These are phyloP conservation scores for Pyrocoelia pectoralis DNA, from an alignment of 2,888 invertebrate species.

Conservation along the genomic window DNA sequence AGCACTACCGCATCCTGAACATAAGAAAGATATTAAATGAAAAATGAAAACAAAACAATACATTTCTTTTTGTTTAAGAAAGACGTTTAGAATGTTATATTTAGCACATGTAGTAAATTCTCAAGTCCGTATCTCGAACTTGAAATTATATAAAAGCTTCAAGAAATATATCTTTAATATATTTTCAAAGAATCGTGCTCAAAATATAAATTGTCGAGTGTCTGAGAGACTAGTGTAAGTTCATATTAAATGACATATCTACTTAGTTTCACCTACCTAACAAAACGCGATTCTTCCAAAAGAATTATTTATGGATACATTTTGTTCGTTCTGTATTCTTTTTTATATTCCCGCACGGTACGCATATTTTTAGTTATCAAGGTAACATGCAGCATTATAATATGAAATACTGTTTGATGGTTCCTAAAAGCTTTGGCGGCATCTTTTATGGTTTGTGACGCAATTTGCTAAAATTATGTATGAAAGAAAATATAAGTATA, in stretches of 20 bases:
- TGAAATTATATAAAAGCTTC: neutral
- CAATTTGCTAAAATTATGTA: neutral
- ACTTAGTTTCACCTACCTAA: neutral
- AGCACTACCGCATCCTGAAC: too few species aligned
- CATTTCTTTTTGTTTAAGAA: too few species aligned
- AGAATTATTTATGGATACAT: neutral
- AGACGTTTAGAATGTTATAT: too few species aligned
- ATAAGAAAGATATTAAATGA: too few species aligned
- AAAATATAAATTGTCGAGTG: neutral
- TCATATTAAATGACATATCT: constrained; percentile 1
- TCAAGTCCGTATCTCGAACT: too few species aligned
- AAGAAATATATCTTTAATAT: neutral
- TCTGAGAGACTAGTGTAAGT: neutral
- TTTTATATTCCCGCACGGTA: neutral
- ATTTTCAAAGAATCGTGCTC: neutral
- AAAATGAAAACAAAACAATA: too few species aligned
- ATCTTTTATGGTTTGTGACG: neutral
- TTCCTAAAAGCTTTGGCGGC: neutral
- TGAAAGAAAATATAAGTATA: too few species aligned
- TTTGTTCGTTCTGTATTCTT: neutral
- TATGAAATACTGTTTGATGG: neutral
- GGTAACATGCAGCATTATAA: neutral
- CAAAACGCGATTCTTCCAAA: neutral
- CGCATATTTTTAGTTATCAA: neutral
- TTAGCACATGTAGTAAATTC: too few species aligned